Evolutionary conservation across 64 coral and sea anemone genomes (phyloP).

Genomic region (Actinia tenebrosa): DNA sequence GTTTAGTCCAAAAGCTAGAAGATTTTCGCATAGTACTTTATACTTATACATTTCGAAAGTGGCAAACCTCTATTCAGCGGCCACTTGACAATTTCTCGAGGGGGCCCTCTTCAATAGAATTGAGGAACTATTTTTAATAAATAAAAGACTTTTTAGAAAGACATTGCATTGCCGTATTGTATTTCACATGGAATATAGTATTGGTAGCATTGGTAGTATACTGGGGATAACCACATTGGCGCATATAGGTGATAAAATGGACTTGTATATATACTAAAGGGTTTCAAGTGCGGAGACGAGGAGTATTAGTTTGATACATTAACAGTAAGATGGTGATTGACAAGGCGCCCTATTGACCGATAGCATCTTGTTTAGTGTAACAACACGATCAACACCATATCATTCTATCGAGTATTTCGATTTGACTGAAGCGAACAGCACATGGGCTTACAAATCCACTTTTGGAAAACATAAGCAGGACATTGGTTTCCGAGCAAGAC

Average conservation of each 20-base stretch:
- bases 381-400: conserved; percentile 5
- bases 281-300: not conserved
- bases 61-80: no score
- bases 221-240: no score
- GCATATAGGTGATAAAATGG: not conserved
- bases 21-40: no score
- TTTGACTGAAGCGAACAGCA: conserved; percentile 2
- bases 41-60: no score
- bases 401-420: not conserved
- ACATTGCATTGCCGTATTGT: no score
- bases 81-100: no score
- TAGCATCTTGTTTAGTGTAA: conserved; percentile 13
- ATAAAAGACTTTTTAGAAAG: no score
- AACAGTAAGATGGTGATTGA: conserved; percentile 1
- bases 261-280: not conserved
- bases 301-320: not conserved
- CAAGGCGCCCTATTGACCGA: conserved; percentile 14
- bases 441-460: not conserved
- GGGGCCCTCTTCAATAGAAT: no score
- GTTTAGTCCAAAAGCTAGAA: no score
- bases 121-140: no score
- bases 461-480: not conserved
- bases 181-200: no score
- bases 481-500: not conserved
- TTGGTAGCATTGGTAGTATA: no score